Evolutionary conservation across 2,797 vertebrate species (phyloP), one percentile per base, ranked within the genome.

Genomic region (Cercopithecus petaurista): DNA sequence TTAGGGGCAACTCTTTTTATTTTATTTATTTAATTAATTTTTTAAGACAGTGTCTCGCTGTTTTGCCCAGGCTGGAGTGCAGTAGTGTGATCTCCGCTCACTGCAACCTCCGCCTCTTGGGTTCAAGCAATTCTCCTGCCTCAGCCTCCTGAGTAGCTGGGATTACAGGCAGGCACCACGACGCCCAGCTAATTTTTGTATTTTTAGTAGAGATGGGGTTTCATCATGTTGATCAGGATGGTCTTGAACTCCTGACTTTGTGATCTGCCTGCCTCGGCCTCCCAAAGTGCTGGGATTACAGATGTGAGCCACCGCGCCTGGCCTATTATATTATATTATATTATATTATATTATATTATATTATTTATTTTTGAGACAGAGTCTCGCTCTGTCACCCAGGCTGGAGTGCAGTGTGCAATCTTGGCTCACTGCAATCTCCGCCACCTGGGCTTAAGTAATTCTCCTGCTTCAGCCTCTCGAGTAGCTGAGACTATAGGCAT

Each of bases 1-100:
- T 79, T 48, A 75, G 43, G 61, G 46, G 24, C 30, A 87, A 55
- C 19, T 70, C 13, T 75, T 95, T 73, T 84, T 55, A 57, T 95
- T 73, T 88, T 55, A 43, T n/a, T 64, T 64, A 61, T 19, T 67
- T 67, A n/a, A 67, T 19, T 67, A 64, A 61, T 33, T 67, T n/a
- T n/a, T 67, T 19, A 4, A n/a, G 61, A n/a, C 1, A 8, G 15
- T 7, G 7, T 67, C 61, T 67, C 0, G 4, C 33, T n/a, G 33
- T 67, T 33, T 9, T 33, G 61, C 33, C 33, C 8, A 67, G 33
- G 15, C 61, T 67, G 61, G 61, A 67, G 30, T 67, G 33, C 61
- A 67, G 33, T n/a, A 55, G 61, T 1, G 0, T 4, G 0, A 67
- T 67, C 61, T 67, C 61, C 0, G 33, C 61, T 67, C 61, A 19